These are phyloP conservation scores for Regulus satrapa DNA, from an alignment of 2,113 vertebrate genomes.

Conservation along the genomic window DNA sequence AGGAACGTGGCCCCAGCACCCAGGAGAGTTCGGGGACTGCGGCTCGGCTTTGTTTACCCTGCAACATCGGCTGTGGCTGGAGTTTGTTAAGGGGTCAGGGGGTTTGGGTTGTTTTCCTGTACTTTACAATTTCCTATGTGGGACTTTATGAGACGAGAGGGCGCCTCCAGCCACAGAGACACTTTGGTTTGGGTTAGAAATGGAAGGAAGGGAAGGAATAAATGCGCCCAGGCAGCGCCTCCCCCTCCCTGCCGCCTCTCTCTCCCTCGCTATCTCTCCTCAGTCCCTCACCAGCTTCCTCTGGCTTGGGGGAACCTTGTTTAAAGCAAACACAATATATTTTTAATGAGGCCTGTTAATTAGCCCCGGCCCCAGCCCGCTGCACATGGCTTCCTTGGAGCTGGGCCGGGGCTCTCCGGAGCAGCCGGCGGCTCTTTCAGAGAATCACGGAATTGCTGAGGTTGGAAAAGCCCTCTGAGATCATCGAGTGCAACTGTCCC, in stretches of 20 bases:
- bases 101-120: slow-evolving; percentile 47
- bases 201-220: slow-evolving; percentile 2
- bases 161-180: slow-evolving; percentile 45
- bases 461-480: background rate
- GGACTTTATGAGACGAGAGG: slow-evolving; percentile 44
- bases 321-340: slow-evolving; percentile 21
- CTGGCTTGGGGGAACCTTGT: background rate
- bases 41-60: slow-evolving; percentile 3
- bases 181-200: background rate
- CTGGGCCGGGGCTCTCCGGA: background rate
- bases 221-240: background rate
- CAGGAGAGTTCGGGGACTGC: accelerated
- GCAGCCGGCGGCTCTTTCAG: background rate
- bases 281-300: slow-evolving; percentile 1
- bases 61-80: background rate
- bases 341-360: slow-evolving; percentile 53
- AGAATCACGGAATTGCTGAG: background rate
- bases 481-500: background rate
- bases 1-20: background rate
- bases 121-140: slow-evolving; percentile 58
- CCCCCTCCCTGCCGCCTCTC: background rate
- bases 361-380: background rate
- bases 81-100: slow-evolving; percentile 44
- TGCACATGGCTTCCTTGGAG: background rate
- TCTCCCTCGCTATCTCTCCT: background rate